A percentile compares a stretch with the other conserved stretches of the same genome.
These are phyloP conservation scores for Scaptomyza pallida DNA, from an alignment of 1,140 invertebrate genomes.

Conservation along the genomic window DNA sequence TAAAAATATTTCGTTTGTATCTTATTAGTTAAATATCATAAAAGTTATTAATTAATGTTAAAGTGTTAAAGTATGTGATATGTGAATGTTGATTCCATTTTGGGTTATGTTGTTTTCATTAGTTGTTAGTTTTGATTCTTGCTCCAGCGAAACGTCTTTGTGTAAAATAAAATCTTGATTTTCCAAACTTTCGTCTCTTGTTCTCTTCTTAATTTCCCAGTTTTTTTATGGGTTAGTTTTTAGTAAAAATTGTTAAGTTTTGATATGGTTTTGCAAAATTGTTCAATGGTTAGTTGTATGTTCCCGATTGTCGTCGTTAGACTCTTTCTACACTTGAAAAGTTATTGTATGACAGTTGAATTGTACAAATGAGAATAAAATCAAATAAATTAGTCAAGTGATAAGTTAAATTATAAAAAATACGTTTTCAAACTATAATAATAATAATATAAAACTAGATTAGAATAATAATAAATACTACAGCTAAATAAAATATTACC, in stretches of 20 bases:
- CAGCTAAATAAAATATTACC: not conserved
- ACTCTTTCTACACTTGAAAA: slow-evolving; percentile 54
- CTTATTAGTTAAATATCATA: slow-evolving; percentile 31
- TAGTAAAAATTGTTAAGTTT: slow-evolving; percentile 68
- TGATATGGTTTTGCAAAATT: slow-evolving; percentile 61
- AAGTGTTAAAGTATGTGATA: slow-evolving; percentile 12
- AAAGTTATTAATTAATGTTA: slow-evolving; percentile 2
- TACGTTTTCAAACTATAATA: slow-evolving; percentile 11
- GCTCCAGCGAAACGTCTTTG: not conserved
- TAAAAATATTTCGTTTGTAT: slow-evolving; percentile 84
- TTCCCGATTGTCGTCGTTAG: slow-evolving; percentile 50
- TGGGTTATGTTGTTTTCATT: slow-evolving; percentile 26
- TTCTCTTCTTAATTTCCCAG: slow-evolving; percentile 1
- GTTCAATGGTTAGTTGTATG: slow-evolving; percentile 53
- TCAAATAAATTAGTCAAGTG: slow-evolving; percentile 57
- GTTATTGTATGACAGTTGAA: slow-evolving; percentile 19
- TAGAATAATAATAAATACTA: slow-evolving; percentile 6
- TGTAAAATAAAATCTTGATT: not conserved
- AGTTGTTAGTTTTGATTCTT: not conserved
- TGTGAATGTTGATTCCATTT: slow-evolving; percentile 45
- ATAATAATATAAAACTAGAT: slow-evolving; percentile 15
- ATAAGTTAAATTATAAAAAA: slow-evolving; percentile 26
- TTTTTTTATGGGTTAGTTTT: slow-evolving; percentile 4
- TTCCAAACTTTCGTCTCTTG: not conserved
- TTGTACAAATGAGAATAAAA: slow-evolving; percentile 48